Conservation (phyloP, 1,140 invertebrate genomes). For the Myzus persicae region DNA sequence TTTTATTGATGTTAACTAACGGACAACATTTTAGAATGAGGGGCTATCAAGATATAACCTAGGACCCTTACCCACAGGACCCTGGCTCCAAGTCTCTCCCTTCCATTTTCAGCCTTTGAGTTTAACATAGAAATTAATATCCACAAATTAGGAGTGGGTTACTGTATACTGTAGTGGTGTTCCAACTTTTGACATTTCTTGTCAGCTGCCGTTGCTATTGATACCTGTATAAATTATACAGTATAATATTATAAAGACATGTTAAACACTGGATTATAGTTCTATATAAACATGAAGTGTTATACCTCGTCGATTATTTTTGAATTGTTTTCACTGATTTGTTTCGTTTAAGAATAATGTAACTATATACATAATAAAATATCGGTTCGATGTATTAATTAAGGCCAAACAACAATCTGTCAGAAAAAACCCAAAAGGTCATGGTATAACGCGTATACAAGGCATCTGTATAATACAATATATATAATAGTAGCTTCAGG, state of each 20-base stretch:
- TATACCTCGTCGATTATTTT: not conserved
- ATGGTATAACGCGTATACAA: not conserved
- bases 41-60: not conserved
- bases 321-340: not conserved
- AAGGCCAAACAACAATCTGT: slow-evolving; percentile 17
- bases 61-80: not conserved
- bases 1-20: too few species aligned
- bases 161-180: not conserved
- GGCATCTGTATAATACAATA: not conserved
- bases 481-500: not conserved
- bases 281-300: not conserved
- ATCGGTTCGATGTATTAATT: not conserved
- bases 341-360: not conserved
- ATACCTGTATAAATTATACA: too few species aligned
- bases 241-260: not conserved
- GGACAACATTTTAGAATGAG: not conserved
- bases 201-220: not conserved
- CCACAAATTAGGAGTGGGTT: not conserved
- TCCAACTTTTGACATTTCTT: not conserved
- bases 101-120: not conserved
- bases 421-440: not conserved
- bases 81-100: not conserved
- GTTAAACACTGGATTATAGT: not conserved
- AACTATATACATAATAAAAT: not conserved
- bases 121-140: not conserved